Evolutionary conservation across 1,140 invertebrate species (phyloP), one percentile per base, ranked within the genome.

Genomic region (Pseudoatta argentina): DNA sequence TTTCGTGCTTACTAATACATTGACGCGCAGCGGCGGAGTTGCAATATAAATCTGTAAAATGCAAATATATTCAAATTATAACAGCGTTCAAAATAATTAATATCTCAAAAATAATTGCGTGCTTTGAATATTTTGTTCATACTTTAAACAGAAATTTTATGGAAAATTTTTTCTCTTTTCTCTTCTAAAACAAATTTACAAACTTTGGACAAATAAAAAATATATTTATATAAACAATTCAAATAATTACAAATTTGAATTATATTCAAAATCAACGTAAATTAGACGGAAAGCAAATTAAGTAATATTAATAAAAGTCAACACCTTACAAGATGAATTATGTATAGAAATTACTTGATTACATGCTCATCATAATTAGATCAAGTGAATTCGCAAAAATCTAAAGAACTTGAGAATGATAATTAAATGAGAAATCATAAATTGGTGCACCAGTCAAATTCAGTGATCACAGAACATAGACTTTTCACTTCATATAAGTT

Each of bases 141-240:
- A 8, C 10, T 44, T 67, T 14, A 48, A 67, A 39, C 8, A 6
- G 10, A 12, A 4, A 21, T 66, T n/a, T 21, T 21, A 67, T 67
- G 12, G 21, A 67, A 67, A 44, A 67, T 44, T 67, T 59, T 21
- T 67, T 67, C n/a, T 21, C n/a, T 6, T 67, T 67, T 67, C n/a
- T 14, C n/a, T 12, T 67, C 8, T 39, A 39, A 39, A 39, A 44
- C 14, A 14, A 44, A 39, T 21, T 21, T 21, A 44, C n/a, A 67
- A 5, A 21, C 39, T 66, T 39, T 67, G n/a, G 34, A 44, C 7
- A 67, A 67, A 67, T n/a, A 67, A 21, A 67, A 14, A 39, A 12
- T 39, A 63, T 10, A 34, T 34, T 34, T 64, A 67, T 67, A 44
- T 44, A 39, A 67, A n/a, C 34, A 66, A 67, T n/a, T 10, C 2